These are phyloP conservation scores for Teleiodes luculella DNA, from an alignment of 2,888 invertebrate genomes.

Conservation along the genomic window DNA sequence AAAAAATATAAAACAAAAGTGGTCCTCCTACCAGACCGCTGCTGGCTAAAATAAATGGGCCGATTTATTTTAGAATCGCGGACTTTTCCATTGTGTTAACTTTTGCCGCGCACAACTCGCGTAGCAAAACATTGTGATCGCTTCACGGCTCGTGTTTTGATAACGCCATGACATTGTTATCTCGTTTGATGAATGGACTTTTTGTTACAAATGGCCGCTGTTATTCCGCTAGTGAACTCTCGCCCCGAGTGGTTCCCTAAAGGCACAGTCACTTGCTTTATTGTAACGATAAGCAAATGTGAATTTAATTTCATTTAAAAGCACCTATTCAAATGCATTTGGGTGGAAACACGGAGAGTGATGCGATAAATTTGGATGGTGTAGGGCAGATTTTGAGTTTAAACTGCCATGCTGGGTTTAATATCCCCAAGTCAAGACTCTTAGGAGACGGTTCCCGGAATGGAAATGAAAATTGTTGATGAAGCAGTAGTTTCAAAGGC, in stretches of 20 bases:
- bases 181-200: slow-evolving; percentile 74
- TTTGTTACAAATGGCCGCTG: slow-evolving; percentile 72
- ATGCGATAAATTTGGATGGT: slow-evolving; percentile 33
- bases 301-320: slow-evolving; percentile 1
- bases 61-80: slow-evolving; percentile 43
- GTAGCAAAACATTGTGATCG: slow-evolving; percentile 68
- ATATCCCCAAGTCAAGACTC: slow-evolving; percentile 50
- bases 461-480: slow-evolving; percentile 67
- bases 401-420: slow-evolving; percentile 48
- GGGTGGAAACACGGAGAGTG: slow-evolving; percentile 32
- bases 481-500: slow-evolving; percentile 56
- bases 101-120: slow-evolving; percentile 51
- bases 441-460: slow-evolving; percentile 44
- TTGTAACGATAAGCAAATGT: slow-evolving; percentile 1
- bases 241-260: background rate
- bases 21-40: no score
- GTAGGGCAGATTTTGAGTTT: slow-evolving; percentile 47
- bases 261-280: background rate
- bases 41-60: slow-evolving; percentile 12
- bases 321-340: slow-evolving; percentile 6
- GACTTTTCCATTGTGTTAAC: slow-evolving; percentile 66
- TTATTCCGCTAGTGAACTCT: slow-evolving; percentile 65
- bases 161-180: slow-evolving; percentile 73
- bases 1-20: no score
- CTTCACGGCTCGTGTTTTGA: slow-evolving; percentile 72